Conservation (phyloP, 2,888 invertebrate species). For the Drosophila ochracea region DNA sequence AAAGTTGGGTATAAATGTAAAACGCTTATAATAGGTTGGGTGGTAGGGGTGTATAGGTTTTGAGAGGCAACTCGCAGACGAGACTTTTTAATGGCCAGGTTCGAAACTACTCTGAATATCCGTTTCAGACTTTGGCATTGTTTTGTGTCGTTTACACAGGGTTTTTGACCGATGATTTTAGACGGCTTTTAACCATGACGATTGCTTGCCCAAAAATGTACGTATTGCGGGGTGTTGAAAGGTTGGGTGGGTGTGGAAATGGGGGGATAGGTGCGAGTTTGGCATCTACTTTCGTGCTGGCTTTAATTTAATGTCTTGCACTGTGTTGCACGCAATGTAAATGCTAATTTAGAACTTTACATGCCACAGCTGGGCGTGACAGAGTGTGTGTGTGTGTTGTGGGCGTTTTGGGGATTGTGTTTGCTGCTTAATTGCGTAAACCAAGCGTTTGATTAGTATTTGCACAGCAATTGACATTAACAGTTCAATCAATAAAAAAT, state of each 20-base stretch:
- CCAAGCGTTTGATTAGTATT: constrained; percentile 77
- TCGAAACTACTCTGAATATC: constrained; percentile 16
- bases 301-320: constrained; percentile 70
- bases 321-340: constrained; percentile 71
- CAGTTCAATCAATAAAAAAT: constrained; percentile 75
- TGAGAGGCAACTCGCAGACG: constrained; percentile 23
- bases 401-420: constrained; percentile 25
- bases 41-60: neutral
- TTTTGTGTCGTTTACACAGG: constrained; percentile 15
- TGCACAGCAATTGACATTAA: constrained; percentile 76
- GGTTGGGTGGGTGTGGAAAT: neutral
- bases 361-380: constrained; percentile 46
- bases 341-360: constrained; percentile 67
- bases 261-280: neutral
- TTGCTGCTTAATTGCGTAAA: constrained; percentile 73
- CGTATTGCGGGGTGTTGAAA: neutral
- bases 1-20: constrained; percentile 21
- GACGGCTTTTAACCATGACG: constrained; percentile 34
- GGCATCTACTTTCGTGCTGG: constrained; percentile 34
- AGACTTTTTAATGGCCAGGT: constrained; percentile 53
- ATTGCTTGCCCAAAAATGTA: constrained; percentile 22
- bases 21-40: neutral
- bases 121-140: constrained; percentile 42
- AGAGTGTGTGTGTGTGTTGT: constrained; percentile 3
- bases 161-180: constrained; percentile 52